These are phyloP conservation scores for Sphaerodactylus townsendi DNA, from an alignment of 2,113 vertebrate genomes.

Conservation along the genomic window DNA sequence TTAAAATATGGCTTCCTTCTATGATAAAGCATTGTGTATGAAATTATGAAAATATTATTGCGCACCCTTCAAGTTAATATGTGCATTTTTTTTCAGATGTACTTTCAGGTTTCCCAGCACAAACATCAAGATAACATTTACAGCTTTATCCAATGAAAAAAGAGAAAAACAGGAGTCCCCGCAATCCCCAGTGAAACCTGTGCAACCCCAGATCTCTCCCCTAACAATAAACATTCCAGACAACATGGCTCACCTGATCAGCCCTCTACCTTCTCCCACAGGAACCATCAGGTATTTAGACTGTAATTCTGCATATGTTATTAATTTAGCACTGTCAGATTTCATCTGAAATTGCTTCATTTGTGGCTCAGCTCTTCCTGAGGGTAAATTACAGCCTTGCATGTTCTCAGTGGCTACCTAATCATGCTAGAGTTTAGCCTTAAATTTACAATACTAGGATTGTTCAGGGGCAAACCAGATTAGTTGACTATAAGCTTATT, in stretches of 20 bases:
- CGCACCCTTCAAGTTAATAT: background rate
- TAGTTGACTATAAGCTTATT: background rate
- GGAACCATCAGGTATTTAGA: slow-evolving; percentile 92
- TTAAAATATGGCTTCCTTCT: background rate
- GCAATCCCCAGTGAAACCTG: slow-evolving; percentile 90
- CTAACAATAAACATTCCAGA: slow-evolving; percentile 99
- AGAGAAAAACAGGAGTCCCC: slow-evolving; percentile 91
- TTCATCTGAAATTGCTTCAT: background rate
- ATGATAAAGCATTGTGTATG: rapidly evolving
- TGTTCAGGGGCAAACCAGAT: background rate
- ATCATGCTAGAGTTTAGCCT: background rate
- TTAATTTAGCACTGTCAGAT: background rate
- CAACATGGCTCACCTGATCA: slow-evolving; percentile 96
- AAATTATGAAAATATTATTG: slow-evolving; percentile 1
- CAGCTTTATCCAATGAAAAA: slow-evolving; percentile 90
- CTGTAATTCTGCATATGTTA: background rate
- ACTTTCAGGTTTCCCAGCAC: slow-evolving; percentile 98
- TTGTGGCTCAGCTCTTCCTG: slow-evolving; percentile 17
- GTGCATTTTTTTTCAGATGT: slow-evolving; percentile 80
- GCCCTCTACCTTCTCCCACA: slow-evolving; percentile 95
- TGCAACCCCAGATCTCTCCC: slow-evolving; percentile 95
- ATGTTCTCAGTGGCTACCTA: background rate
- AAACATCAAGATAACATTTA: slow-evolving; percentile 99
- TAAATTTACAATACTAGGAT: background rate
- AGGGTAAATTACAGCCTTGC: background rate